Evolutionary conservation across 2,888 invertebrate genomes (phyloP), one percentile per base, ranked within the genome.

Genomic region (Ochropleura leucogaster): DNA sequence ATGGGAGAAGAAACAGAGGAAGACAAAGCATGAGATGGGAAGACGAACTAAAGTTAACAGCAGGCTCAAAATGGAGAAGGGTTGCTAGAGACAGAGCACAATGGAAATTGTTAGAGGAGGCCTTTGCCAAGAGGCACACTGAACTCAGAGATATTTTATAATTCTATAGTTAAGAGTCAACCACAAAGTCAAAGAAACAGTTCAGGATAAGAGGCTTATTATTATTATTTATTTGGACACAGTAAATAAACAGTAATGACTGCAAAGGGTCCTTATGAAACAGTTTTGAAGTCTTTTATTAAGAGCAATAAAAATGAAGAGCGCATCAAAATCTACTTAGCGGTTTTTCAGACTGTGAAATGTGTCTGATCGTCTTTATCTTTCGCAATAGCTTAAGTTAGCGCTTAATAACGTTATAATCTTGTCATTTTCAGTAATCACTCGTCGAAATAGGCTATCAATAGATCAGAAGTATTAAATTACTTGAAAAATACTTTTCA

Each of bases 261-360:
- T 18, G 18, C 0, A 10, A 62, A 63, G n/a, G 42, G n/a, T 68
- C 57, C 60, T 51, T 68, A 73, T 16, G 10, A 72, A 74, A 69
- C 67, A 67, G 57, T 74, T 71, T 76, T 49, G n/a, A 3, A 49
- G n/a, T 62, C 12, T 53, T 71, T 63, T 69, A 49, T 20, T 59
- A 40, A 65, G 44, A 65, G 30, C 10, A 49, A 46, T 70, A 82
- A 70, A 69, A 49, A 59, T 82, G 68, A 68, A 55, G 75, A 80
- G 40, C 57, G 64, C 71, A 82, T 85, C 64, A 85, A 76, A 83
- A 70, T 74, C 69, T 70, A 82, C 75, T 82, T 40, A 74, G 71
- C 46, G 72, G 46, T 69, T 72, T 78, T 80, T 57, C 20, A 67
- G 40, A 51, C 66, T 57, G 53, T 40, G 55, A 55, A 65, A 44